phyloP scores from a whole-genome alignment of 2,797 vertebrate species.

The Geotrypetes seraphini region DNA sequence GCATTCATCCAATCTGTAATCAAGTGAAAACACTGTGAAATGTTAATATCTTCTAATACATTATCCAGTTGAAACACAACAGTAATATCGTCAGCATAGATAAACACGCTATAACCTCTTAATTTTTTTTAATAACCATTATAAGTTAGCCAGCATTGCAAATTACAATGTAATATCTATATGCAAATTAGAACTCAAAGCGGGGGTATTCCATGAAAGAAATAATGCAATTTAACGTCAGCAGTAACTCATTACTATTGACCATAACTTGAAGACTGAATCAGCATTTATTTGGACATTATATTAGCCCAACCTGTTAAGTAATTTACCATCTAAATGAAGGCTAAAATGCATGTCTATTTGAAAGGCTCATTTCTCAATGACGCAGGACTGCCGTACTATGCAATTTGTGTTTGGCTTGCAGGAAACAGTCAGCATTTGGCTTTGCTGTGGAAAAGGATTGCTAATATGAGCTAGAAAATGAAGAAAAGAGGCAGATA shows the following conservation, averaged over 20 bases:
- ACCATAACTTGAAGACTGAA: conserved; percentile 2
- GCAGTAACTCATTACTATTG: conserved; percentile 5
- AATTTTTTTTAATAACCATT: too few species aligned
- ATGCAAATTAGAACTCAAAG: conserved; percentile 1
- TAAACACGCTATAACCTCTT: too few species aligned
- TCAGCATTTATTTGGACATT: conserved; percentile 22
- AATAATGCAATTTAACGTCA: background rate
- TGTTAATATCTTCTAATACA: too few species aligned
- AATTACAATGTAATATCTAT: background rate
- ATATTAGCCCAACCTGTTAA: conserved; percentile 4
- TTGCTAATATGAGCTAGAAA: conserved; percentile 20
- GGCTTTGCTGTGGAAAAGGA: conserved; percentile 24
- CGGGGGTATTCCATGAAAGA: background rate
- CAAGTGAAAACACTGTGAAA: too few species aligned
- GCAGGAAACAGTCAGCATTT: conserved; percentile 34
- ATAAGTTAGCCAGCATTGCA: background rate
- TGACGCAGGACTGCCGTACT: conserved; percentile 10
- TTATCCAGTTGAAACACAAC: too few species aligned
- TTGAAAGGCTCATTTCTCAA: conserved; percentile 11
- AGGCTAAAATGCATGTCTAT: conserved; percentile 11
- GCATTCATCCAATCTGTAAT: too few species aligned
- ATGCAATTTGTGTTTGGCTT: conserved; percentile 23
- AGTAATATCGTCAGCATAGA: too few species aligned
- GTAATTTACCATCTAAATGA: conserved; percentile 16
- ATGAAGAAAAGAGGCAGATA: conserved; percentile 4